Base-by-base conservation (phyloP, 1,140 invertebrate species). In the Lasioglossum albipes region DNA sequence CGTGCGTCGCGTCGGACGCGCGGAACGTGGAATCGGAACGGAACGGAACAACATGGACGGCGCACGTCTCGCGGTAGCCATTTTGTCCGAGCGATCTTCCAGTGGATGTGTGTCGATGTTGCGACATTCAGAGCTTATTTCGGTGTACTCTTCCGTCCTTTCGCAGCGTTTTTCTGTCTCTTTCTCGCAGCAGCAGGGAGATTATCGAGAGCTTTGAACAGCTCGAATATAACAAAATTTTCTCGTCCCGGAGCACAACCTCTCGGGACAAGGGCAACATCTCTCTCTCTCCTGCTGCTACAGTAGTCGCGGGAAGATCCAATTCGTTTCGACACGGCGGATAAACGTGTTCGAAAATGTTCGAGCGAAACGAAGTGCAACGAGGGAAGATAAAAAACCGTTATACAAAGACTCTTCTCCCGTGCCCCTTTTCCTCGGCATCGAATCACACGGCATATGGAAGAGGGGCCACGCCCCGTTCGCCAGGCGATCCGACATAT, bases 61-160 rank as follows among this genome's bases (percentile, higher is more conserved):
- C 36, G 36, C 66, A 66, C 20, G 72, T 22, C 27, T 27, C 67
- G 52, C 61, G 69, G 75, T 79, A 54, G 79, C 79, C 83, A 85
- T 85, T 85, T 85, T 64, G 75, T 71, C 61, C 59, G 83, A 74
- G 31, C 82, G n/a, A 22, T 85, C 84, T 85, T 85, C 84, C 75
- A 85, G 67, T 67, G 57, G 69, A 66, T 67, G 70, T 62, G 52
- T 78, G 76, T 49, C 79, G 36, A 36, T 36, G 70, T 74, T 72
- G 78, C 54, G 36, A 81, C 36, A 62, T 69, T 36, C 79, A 71
- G 2, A 73, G 65, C 41, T 62, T 57, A 12, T 41, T 16, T 78
- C 22, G 45, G 59, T 65, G 76, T 69, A 27, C 27, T 27, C 73
- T 57, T 57, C 52, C 66, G 31, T 27, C 13, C 65, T 73, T 59